phyloP scores from a whole-genome alignment of 2,113 vertebrate species.

The Dipodomys ordii region DNA sequence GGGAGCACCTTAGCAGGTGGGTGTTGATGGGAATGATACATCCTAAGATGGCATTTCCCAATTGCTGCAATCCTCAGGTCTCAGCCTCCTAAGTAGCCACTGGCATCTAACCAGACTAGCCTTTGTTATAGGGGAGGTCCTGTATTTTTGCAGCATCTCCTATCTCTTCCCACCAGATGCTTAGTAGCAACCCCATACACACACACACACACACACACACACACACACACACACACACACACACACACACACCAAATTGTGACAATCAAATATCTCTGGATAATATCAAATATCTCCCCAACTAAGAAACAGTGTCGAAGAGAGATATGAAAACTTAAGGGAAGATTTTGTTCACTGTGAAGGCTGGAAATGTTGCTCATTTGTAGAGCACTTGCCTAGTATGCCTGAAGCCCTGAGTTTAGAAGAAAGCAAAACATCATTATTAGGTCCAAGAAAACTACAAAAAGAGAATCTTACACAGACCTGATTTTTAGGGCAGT shows the following conservation, averaged over 20 bases:
- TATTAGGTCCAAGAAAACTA: constrained; percentile 2
- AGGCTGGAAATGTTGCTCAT: background rate
- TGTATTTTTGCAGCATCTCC: background rate
- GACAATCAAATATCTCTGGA: background rate
- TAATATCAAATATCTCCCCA: background rate
- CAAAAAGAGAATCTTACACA: background rate
- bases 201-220: background rate
- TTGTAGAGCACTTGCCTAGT: background rate
- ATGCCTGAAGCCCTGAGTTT: background rate
- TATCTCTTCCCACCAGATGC: background rate
- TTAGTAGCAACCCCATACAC: too few relatives aligned
- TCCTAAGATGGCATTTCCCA: background rate
- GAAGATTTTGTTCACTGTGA: constrained; percentile 7
- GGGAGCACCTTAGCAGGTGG: background rate
- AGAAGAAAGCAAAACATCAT: constrained; percentile 10
- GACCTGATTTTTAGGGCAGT: constrained; percentile 40
- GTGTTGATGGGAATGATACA: background rate
- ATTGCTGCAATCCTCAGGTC: background rate
- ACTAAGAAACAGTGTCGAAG: background rate
- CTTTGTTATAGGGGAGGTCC: background rate
- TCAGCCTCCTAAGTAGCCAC: too few relatives aligned
- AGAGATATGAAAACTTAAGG: background rate
- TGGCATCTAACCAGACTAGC: background rate
- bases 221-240: background rate
- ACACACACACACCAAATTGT: background rate